Base-by-base conservation (phyloP, 2,888 invertebrate genomes). In the Clusia tigrina region DNA sequence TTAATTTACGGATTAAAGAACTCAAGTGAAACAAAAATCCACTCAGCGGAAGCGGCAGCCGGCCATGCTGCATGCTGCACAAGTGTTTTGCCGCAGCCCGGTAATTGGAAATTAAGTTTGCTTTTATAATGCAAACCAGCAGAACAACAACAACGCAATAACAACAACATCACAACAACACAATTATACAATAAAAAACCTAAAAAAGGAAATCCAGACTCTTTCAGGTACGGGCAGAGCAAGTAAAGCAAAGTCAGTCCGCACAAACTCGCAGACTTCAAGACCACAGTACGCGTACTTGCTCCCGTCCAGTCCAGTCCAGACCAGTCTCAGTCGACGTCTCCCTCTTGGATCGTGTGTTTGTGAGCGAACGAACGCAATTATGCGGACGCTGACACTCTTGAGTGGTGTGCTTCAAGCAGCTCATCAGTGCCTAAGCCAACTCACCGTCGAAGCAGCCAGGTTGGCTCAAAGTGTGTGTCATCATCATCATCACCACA, bases 371-470 rank as follows among this genome's bases (percentile, higher is more conserved):
- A 10, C 15, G 15, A 23, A 1, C 25, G 53, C 53, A 53, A 53
- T 53, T 53, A 24, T 22, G 23, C 53, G 53, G 20, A 53, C 53
- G 24, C 53, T 53, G 53, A 53, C 53, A 53, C 24, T 24, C 2
- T 20, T 5, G 12, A 32, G 5, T 32, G 32, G 32, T 9, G 12
- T n/a, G 32, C 6, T 9, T 5, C 9, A 15, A 24, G 24, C 24
- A 10, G 22, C 20, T 53, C 53, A 53, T 25, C 53, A 53, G 51
- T 22, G 18, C 10, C 51, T n/a, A n/a, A n/a, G n/a, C n/a, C n/a
- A n/a, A n/a, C n/a, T n/a, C n/a, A 51, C 10, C 51, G 20, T 1
- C 51, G 18, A 51, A 12, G 20, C 12, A 2, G 18, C 2, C 18
- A n/a, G n/a, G 2, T n/a, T n/a, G 15, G 25, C 17, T 9, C 18